These are phyloP conservation scores for Limnephilus marmoratus DNA, from an alignment of 2,888 invertebrate species.

Conservation along the genomic window DNA sequence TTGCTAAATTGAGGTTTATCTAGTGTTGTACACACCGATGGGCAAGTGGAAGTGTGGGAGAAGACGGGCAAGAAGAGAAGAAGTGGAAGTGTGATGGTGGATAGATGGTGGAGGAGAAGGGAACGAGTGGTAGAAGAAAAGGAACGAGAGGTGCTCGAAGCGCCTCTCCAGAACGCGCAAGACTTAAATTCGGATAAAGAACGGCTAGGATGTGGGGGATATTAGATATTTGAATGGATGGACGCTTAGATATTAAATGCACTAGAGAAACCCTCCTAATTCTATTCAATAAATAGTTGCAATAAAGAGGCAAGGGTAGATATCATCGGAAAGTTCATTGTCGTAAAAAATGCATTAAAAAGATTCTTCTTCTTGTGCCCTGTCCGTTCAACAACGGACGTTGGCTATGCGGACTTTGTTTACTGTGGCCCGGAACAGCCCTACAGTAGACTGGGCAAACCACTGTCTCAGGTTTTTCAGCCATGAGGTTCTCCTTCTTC, in stretches of 20 bases:
- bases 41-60: background rate
- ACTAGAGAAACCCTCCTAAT: background rate
- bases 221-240: constrained; percentile 32
- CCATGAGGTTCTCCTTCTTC: too few relatives aligned
- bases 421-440: too few relatives aligned
- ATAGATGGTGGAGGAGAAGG: constrained; percentile 6
- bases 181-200: constrained; percentile 38
- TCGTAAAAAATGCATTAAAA: background rate
- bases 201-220: constrained; percentile 22
- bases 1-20: background rate
- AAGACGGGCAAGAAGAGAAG: background rate
- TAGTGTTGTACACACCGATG: background rate
- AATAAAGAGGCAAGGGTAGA: background rate
- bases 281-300: background rate
- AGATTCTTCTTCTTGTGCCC: too few relatives aligned
- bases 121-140: background rate
- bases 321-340: background rate
- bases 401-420: too few relatives aligned
- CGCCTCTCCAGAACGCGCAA: constrained; percentile 11
- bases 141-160: constrained; percentile 27
- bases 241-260: background rate
- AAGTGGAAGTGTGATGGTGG: background rate
- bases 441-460: too few relatives aligned
- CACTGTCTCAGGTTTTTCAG: too few relatives aligned
- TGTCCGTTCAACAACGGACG: too few relatives aligned